These are phyloP conservation scores for Ctenodactylus gundi DNA, from an alignment of 2,113 vertebrate species.

Conservation along the genomic window DNA sequence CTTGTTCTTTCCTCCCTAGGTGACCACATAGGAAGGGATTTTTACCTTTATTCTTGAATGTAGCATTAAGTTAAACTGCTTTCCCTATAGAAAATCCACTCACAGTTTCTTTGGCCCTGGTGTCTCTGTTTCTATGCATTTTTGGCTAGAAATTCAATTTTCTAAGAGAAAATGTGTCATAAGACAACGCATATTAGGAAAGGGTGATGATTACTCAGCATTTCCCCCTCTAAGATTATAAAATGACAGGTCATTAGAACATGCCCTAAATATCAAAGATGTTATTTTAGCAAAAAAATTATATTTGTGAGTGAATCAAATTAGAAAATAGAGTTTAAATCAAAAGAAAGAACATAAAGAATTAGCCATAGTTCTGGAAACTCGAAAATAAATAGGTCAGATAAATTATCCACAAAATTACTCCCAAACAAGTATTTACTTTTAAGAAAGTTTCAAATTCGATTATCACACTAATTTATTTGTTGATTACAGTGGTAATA, in stretches of 20 bases:
- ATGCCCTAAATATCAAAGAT: constrained; percentile 41
- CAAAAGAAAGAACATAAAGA: background rate
- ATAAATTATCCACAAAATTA: background rate
- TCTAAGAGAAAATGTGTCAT: constrained; percentile 49
- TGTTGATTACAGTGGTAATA: constrained; percentile 20
- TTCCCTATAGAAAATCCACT: background rate
- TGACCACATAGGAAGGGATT: constrained; percentile 36
- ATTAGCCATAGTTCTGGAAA: background rate
- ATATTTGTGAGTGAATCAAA: constrained; percentile 27
- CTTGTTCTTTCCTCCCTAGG: constrained; percentile 52
- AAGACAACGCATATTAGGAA: constrained; percentile 34
- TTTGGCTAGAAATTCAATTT: no score
- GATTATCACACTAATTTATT: background rate
- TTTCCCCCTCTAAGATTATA: constrained; percentile 46
- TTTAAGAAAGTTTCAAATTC: constrained; percentile 8
- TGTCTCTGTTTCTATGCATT: background rate
- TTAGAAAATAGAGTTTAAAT: constrained; percentile 39
- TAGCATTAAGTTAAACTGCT: constrained; percentile 42
- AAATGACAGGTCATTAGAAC: constrained; percentile 43
- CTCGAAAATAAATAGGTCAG: background rate
- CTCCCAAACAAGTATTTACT: background rate
- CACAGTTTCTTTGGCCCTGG: background rate
- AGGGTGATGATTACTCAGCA: background rate
- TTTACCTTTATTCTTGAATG: constrained; percentile 50
- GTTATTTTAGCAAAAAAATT: constrained; percentile 42